phyloP scores from a whole-genome alignment of 92 coral and sea anemone species.

The Epizoanthus fatuus region DNA sequence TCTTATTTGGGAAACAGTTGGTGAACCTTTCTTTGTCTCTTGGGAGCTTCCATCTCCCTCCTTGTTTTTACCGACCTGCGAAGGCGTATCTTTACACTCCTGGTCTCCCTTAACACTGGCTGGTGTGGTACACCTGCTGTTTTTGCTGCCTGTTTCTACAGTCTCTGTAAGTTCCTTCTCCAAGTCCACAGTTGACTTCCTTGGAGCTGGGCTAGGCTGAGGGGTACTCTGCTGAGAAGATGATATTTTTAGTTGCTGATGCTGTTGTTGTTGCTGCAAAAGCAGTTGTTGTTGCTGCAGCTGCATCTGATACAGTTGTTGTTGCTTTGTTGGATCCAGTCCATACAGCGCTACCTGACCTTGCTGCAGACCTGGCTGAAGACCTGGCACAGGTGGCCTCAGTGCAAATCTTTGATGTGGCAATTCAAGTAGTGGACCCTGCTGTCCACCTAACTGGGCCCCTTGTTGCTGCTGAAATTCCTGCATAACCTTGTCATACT shows the following conservation, averaged over 20 bases:
- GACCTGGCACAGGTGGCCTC: slow-evolving; percentile 79
- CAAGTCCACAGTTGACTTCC: slow-evolving; percentile 28
- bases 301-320: slow-evolving; percentile 73
- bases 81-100: slow-evolving; percentile 2
- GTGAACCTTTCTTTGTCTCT: background rate
- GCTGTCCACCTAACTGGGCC: slow-evolving; percentile 51
- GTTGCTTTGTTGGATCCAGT: slow-evolving; percentile 77
- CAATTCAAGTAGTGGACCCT: slow-evolving; percentile 77
- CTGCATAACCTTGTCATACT: slow-evolving; percentile 89
- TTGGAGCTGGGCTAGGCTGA: slow-evolving; percentile 41
- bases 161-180: background rate
- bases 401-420: slow-evolving; percentile 92
- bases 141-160: slow-evolving; percentile 4
- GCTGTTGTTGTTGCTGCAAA: slow-evolving; percentile 92
- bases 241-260: slow-evolving; percentile 76
- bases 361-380: slow-evolving; percentile 72
- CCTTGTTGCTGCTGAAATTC: slow-evolving; percentile 93
- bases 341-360: slow-evolving; percentile 76
- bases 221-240: slow-evolving; percentile 64
- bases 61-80: background rate
- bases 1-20: background rate
- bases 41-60: background rate
- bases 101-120: background rate
- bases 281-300: slow-evolving; percentile 87
- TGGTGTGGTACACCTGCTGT: slow-evolving; percentile 10